Percentiles rank a stretch among this genome's conserved stretches.
Conservation (phyloP, 2,797 vertebrate species). For the Hydrophis major region DNA sequence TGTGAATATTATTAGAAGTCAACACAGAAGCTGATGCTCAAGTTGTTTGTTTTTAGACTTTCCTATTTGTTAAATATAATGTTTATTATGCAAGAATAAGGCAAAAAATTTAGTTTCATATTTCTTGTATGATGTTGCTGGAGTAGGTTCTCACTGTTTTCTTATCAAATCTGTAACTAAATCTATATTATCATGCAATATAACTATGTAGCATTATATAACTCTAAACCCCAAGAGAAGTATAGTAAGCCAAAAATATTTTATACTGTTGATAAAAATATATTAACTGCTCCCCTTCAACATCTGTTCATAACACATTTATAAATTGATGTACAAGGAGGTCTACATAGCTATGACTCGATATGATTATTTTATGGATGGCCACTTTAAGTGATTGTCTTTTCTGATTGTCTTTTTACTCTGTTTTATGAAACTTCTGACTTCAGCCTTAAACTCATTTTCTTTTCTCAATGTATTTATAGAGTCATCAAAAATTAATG, state of each 20-base stretch:
- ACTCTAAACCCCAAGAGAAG: not conserved
- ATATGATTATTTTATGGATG: conserved; percentile 14
- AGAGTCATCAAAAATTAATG: conserved; percentile 35
- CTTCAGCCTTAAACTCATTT: conserved; percentile 21
- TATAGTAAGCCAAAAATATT: not conserved
- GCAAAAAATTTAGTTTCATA: not conserved
- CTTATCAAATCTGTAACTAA: not conserved
- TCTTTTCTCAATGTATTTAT: conserved; percentile 19
- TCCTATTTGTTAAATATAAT: not conserved
- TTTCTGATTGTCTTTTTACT: not conserved
- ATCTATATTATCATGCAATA: not conserved
- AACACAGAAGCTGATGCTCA: not conserved
- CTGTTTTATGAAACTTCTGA: conserved; percentile 21
- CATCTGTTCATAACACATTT: not conserved
- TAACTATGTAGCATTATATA: not conserved
- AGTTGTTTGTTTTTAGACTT: not conserved
- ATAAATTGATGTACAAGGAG: not conserved
- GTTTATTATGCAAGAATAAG: not conserved
- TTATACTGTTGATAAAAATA: not conserved
- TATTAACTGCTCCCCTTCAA: not conserved
- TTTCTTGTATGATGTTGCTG: not conserved
- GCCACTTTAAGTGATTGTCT: not conserved
- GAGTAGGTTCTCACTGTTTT: not conserved
- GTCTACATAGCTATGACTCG: not conserved
- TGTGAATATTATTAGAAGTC: not conserved